These are phyloP conservation scores for Ptyas mucosa DNA, from an alignment of 2,113 vertebrate species.

Conservation along the genomic window DNA sequence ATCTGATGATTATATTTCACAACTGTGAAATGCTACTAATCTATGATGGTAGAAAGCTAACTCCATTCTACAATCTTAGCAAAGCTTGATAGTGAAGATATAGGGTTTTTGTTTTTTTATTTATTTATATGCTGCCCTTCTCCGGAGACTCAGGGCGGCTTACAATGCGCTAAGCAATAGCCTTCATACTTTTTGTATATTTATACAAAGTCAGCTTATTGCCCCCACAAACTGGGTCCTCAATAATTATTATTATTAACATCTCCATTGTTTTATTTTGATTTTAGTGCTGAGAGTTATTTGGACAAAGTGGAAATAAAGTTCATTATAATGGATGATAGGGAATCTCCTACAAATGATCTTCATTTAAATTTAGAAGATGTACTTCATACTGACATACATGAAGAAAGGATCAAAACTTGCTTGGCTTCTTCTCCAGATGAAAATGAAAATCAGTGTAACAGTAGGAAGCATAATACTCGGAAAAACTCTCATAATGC, in stretches of 20 bases:
- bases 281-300: constrained; percentile 66
- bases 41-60: background rate
- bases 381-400: constrained; percentile 40
- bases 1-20: background rate
- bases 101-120: too few relatives aligned
- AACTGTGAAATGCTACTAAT: background rate
- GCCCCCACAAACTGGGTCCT: too few relatives aligned
- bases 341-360: constrained; percentile 55
- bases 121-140: too few relatives aligned
- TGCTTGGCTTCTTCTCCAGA: constrained; percentile 66
- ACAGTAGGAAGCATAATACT: constrained; percentile 32
- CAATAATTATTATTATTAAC: constrained; percentile 5
- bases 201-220: too few relatives aligned
- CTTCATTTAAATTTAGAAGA: constrained; percentile 64
- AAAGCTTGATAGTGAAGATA: background rate
- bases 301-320: constrained; percentile 51
- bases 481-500: constrained; percentile 44
- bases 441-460: constrained; percentile 77
- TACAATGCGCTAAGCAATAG: too few relatives aligned
- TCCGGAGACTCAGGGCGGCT: too few relatives aligned
- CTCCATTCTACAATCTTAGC: background rate
- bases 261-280: constrained; percentile 20
- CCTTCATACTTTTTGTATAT: too few relatives aligned
- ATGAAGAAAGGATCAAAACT: constrained; percentile 45
- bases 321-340: constrained; percentile 72